Evolutionary conservation across 2,113 vertebrate species (phyloP).

Genomic region (Laticauda laticaudata): DNA sequence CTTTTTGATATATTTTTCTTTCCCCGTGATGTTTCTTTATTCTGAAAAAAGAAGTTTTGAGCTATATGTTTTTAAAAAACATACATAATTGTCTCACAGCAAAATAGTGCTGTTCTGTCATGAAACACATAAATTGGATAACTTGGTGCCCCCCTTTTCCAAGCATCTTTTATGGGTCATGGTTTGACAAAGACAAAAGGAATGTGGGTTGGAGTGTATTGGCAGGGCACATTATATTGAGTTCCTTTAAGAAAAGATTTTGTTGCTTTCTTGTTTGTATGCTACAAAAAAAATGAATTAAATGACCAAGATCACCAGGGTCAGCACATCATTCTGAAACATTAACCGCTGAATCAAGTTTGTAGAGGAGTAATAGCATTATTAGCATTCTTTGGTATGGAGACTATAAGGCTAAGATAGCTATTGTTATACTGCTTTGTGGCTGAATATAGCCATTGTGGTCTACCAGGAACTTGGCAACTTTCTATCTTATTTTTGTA

Average conservation of each 20-base stretch:
- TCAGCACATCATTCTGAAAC: constrained; percentile 53
- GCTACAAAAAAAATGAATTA: constrained; percentile 30
- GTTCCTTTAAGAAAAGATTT: constrained; percentile 43
- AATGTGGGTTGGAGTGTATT: not conserved
- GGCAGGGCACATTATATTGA: constrained; percentile 23
- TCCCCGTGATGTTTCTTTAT: not conserved
- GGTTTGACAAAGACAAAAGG: constrained; percentile 31
- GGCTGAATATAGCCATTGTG: not conserved
- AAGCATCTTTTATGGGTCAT: constrained; percentile 43
- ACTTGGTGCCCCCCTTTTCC: constrained; percentile 11
- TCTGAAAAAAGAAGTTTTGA: not conserved
- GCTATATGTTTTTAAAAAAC: not conserved
- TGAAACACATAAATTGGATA: not conserved
- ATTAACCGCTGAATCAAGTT: constrained; percentile 51
- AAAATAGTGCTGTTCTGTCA: constrained; percentile 27
- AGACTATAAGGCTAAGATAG: constrained; percentile 41
- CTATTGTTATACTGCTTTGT: constrained; percentile 49
- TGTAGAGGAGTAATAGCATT: constrained; percentile 40
- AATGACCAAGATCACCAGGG: constrained; percentile 39
- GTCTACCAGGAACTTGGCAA: not conserved
- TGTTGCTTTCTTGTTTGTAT: constrained; percentile 39
- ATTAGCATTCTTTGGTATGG: not conserved
- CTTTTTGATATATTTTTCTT: not conserved
- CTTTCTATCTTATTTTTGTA: not conserved
- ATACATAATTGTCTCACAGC: not conserved